These are phyloP conservation scores for Serranus cabrilla DNA, from an alignment of 2,797 vertebrate species.

Conservation along the genomic window DNA sequence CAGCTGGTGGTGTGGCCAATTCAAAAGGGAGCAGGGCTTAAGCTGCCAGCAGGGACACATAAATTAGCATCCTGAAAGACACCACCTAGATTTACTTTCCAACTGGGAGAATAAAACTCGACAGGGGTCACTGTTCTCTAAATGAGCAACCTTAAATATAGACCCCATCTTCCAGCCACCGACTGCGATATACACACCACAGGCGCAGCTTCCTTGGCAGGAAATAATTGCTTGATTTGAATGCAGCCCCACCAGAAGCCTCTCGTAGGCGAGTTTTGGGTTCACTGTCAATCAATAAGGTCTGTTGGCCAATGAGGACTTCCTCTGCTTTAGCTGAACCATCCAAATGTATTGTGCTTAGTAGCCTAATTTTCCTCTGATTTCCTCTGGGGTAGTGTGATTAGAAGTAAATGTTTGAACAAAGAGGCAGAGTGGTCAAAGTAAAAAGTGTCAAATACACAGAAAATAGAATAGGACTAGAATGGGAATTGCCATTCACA, in stretches of 20 bases:
- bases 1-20: conserved; percentile 77
- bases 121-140: conserved; percentile 79
- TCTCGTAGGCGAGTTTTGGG: conserved; percentile 11
- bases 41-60: conserved; percentile 80
- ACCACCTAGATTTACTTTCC: conserved; percentile 75
- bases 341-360: conserved; percentile 30
- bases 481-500: too few relatives aligned
- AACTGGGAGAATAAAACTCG: conserved; percentile 64
- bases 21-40: conserved; percentile 75
- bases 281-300: conserved; percentile 52
- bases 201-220: conserved; percentile 25
- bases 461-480: too few relatives aligned
- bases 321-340: conserved; percentile 37
- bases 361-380: conserved; percentile 27
- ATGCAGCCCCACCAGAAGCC: conserved; percentile 26
- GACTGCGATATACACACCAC: conserved; percentile 29
- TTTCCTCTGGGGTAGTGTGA: conserved; percentile 32
- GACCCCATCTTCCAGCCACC: conserved; percentile 51
- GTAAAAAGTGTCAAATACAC: conserved; percentile 1
- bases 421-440: conserved; percentile 25
- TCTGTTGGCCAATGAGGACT: conserved; percentile 23
- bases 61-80: conserved; percentile 82
- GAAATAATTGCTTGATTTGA: conserved; percentile 57
- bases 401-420: conserved; percentile 17
- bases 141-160: conserved; percentile 69